Percentiles rank a stretch among this genome's conserved stretches.
These are phyloP conservation scores for Amazona finschi DNA, from an alignment of 2,797 vertebrate species.

Conservation along the genomic window DNA sequence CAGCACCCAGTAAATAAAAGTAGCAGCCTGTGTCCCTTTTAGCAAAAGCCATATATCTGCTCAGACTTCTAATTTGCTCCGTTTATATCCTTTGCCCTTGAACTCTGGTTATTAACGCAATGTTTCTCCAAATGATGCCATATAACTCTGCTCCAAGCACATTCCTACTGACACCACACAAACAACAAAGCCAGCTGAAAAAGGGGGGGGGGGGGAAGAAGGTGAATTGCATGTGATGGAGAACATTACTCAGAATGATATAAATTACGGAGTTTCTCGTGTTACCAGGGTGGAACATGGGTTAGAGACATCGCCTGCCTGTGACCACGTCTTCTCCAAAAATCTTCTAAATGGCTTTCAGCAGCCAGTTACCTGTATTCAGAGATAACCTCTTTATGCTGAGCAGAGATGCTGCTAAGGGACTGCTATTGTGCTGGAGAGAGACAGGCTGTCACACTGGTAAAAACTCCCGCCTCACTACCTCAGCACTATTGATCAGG, in stretches of 20 bases:
- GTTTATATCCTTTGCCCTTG: slow-evolving; percentile 88
- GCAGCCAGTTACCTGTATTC: slow-evolving; percentile 35
- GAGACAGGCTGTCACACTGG: not conserved
- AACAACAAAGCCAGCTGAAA: slow-evolving; percentile 69
- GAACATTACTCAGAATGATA: slow-evolving; percentile 63
- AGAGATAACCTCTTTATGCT: slow-evolving; percentile 32
- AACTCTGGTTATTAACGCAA: slow-evolving; percentile 87
- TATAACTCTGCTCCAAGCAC: slow-evolving; percentile 81
- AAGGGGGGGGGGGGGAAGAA: not conserved
- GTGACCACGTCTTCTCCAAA: slow-evolving; percentile 31
- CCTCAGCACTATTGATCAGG: not conserved
- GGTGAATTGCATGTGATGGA: slow-evolving; percentile 55
- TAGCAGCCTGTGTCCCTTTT: slow-evolving; percentile 80
- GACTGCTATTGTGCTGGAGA: not conserved
- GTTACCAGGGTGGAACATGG: slow-evolving; percentile 31
- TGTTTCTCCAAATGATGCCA: slow-evolving; percentile 85
- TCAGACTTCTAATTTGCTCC: slow-evolving; percentile 84
- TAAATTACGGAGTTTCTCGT: not conserved
- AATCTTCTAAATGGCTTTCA: slow-evolving; percentile 20
- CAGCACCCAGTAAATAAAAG: slow-evolving; percentile 82
- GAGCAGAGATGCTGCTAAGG: slow-evolving; percentile 10
- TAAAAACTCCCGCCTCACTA: not conserved
- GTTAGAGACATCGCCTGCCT: slow-evolving; percentile 13
- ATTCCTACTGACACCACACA: slow-evolving; percentile 74
- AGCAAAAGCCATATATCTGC: slow-evolving; percentile 85